Conservation (phyloP, 2,797 vertebrate species). For the Artibeus lituratus region DNA sequence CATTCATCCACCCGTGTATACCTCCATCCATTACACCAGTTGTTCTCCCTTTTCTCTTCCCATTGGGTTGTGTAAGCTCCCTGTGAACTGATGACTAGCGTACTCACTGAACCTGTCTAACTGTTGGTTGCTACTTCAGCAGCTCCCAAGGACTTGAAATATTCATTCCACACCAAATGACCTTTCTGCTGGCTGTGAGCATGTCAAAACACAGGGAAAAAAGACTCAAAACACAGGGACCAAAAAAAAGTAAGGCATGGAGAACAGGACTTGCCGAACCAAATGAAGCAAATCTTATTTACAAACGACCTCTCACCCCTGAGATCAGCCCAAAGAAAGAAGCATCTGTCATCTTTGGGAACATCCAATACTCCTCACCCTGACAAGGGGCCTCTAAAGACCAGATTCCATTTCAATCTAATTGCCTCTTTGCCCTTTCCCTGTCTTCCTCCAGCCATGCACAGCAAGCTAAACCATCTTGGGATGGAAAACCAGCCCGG, state of each 20-base stretch:
- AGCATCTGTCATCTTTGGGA: conserved; percentile 69
- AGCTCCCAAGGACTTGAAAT: conserved; percentile 28
- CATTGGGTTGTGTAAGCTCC: not conserved
- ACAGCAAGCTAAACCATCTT: not conserved
- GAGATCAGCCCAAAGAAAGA: conserved; percentile 62
- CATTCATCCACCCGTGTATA: not conserved
- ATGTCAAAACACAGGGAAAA: conserved; percentile 33
- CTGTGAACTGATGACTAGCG: not conserved
- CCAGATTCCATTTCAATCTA: conserved; percentile 65
- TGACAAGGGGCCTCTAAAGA: conserved; percentile 63
- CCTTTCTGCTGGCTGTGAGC: not conserved
- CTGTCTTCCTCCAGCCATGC: conserved; percentile 44
- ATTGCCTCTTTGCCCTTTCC: conserved; percentile 71
- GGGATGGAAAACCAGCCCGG: conserved; percentile 34
- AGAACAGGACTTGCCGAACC: conserved; percentile 45
- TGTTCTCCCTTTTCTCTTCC: conserved; percentile 49
- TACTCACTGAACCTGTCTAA: not conserved
- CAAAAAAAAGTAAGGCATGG: not conserved
- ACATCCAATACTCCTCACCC: conserved; percentile 43
- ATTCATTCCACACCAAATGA: conserved; percentile 26
- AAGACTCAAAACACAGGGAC: conserved; percentile 2
- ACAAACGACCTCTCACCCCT: conserved; percentile 64
- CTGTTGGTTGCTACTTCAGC: not conserved
- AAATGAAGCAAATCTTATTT: conserved; percentile 75
- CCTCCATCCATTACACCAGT: not conserved